Evolutionary conservation across 2,113 vertebrate genomes (phyloP).

Genomic region (Nanorana parkeri): DNA sequence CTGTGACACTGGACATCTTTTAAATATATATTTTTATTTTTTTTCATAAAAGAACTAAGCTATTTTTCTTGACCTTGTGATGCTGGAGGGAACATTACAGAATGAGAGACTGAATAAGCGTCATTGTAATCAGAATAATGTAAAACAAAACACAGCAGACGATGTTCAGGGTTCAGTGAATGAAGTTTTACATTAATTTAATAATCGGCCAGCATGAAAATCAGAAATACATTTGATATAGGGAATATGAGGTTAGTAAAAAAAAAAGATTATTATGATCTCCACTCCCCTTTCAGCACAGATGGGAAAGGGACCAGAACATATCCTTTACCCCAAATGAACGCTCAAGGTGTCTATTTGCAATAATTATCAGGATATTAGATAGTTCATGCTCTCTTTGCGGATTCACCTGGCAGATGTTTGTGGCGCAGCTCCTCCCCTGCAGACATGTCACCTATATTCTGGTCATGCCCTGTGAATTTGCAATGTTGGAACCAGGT

Average conservation of each 20-base stretch:
- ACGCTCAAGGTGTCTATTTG: no score
- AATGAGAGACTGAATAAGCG: constrained; percentile 11
- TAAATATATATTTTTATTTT: constrained; percentile 9
- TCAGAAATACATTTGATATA: not conserved
- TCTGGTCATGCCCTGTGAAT: no score
- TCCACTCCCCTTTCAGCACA: no score
- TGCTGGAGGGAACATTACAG: constrained; percentile 3
- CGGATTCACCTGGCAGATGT: no score
- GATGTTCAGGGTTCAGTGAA: not conserved
- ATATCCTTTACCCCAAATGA: no score
- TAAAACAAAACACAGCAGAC: not conserved
- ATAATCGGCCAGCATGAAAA: not conserved
- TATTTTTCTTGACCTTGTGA: constrained; percentile 18
- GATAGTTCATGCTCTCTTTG: no score
- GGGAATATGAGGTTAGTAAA: not conserved
- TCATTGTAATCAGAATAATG: constrained; percentile 17
- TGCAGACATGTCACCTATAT: no score
- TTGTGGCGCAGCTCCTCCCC: no score
- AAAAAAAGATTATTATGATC: no score
- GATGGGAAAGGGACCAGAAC: no score
- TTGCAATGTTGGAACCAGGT: no score
- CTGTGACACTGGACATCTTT: constrained; percentile 33
- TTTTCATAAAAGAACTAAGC: not conserved
- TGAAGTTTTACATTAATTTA: not conserved
- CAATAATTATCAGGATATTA: no score